Evolutionary conservation across 1,140 invertebrate genomes (phyloP), one percentile per base, ranked within the genome.

Genomic region (Cephus cinctus): DNA sequence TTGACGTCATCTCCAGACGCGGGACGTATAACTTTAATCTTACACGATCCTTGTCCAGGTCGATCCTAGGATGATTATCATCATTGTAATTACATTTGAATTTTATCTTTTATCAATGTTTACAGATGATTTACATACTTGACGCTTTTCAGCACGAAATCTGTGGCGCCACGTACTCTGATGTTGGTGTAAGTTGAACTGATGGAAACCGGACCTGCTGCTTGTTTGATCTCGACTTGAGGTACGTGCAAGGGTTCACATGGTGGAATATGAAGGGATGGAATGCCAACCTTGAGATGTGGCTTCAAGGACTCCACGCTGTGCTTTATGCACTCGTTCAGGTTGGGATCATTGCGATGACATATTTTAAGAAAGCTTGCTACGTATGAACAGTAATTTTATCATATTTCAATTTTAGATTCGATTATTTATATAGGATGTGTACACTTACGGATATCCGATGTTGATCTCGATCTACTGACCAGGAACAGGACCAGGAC

Each of bases 231-330:
- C 2, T 79, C 68, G 6, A 87, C 63, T 35, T 81, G 67, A 1
- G 81, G 78, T 0, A 87, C 72, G 1, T 67, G 23, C n/a, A 86
- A 65, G 0, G 85, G 85, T 54, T 87, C 84, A 46, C 80, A 84
- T 2, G 80, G 67, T 4, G 85, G 84, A 23, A 87, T 79, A 5
- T 70, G 71, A 20, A 83, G 78, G 50, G 79, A 76, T 12, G 80
- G 77, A 23, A 86, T 78, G 11, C 85, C 84, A 65, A 67, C 59
- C 2, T 65, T 74, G 14, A 83, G 53, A 58, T 77, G 54, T 53
- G 82, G 69, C 65, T 73, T 64, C 59, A 83, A 47, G 39, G 56
- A 41, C 60, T 82, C 51, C 51, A 76, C 44, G 52, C 79, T 75
- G 4, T 50, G 16, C 35, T 63, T 69, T n/a, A 78, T 47, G 47